A percentile compares a stretch with the other conserved stretches of the same genome.
These are phyloP conservation scores for Alectura lathami DNA, from an alignment of 2,113 vertebrate species.

Conservation along the genomic window DNA sequence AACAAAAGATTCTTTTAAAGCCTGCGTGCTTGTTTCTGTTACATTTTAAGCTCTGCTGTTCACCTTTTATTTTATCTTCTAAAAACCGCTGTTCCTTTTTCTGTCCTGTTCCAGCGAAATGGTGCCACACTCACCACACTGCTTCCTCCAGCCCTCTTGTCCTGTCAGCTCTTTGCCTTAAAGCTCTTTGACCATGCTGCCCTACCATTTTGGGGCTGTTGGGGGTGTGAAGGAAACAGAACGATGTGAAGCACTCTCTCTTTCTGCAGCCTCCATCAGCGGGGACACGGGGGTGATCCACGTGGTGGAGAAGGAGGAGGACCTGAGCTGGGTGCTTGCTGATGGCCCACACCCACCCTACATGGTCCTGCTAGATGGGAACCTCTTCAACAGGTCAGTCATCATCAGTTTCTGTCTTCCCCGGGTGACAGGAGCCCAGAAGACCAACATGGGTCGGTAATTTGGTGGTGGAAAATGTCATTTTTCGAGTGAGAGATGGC, in stretches of 20 bases:
- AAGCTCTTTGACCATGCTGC: rapidly evolving
- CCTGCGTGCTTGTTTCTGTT: background rate
- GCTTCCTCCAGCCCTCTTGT: background rate
- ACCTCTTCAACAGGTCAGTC: constrained; percentile 86
- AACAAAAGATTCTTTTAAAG: background rate
- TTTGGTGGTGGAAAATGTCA: background rate
- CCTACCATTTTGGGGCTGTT: rapidly evolving
- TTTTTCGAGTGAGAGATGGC: background rate
- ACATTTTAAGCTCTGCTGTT: background rate
- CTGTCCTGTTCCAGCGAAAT: background rate
- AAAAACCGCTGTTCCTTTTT: background rate
- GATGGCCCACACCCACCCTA: constrained; percentile 88
- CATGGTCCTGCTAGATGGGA: constrained; percentile 85
- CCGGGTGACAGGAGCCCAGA: background rate
- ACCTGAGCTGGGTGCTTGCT: constrained; percentile 85
- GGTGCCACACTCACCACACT: background rate
- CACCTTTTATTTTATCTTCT: background rate
- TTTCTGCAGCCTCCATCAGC: constrained; percentile 73
- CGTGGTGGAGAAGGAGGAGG: constrained; percentile 83
- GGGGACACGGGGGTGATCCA: constrained; percentile 94
- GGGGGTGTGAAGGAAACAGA: no score
- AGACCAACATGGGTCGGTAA: no score
- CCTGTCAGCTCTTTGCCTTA: background rate
- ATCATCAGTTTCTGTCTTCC: background rate
- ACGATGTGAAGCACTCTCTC: rapidly evolving